These are phyloP conservation scores for Diprion similis DNA, from an alignment of 1,140 invertebrate genomes.

Conservation along the genomic window DNA sequence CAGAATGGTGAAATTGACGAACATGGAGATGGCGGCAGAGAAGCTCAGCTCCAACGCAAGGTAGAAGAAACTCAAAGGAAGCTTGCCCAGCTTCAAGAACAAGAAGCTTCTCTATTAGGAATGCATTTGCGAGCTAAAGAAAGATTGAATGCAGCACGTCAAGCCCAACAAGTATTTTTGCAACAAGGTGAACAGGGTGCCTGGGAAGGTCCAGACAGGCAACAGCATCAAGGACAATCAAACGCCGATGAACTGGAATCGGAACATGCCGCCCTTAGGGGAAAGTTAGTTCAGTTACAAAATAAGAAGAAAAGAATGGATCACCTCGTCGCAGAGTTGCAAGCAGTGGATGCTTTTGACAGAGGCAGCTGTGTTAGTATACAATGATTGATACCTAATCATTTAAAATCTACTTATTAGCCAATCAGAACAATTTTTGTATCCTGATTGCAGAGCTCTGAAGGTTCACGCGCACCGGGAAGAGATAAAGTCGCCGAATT, in stretches of 20 bases:
- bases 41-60: constrained; percentile 46
- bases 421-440: background rate
- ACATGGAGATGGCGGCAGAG: constrained; percentile 33
- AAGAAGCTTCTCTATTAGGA: constrained; percentile 49
- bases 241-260: constrained; percentile 48
- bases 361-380: constrained; percentile 43
- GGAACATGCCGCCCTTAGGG: constrained; percentile 46
- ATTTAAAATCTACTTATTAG: constrained; percentile 19
- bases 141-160: constrained; percentile 50
- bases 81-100: constrained; percentile 50
- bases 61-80: constrained; percentile 56
- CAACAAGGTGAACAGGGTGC: constrained; percentile 42
- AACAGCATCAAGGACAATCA: constrained; percentile 24
- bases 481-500: constrained; percentile 53
- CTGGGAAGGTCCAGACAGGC: constrained; percentile 26
- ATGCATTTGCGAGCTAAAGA: constrained; percentile 53
- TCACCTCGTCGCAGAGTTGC: constrained; percentile 54
- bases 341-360: constrained; percentile 46
- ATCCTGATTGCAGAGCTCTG: constrained; percentile 38
- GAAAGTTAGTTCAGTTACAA: constrained; percentile 53
- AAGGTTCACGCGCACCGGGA: constrained; percentile 37
- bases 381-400: constrained; percentile 7
- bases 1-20: constrained; percentile 48
- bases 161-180: constrained; percentile 46
- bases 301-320: constrained; percentile 58